Evolutionary conservation across 2,888 invertebrate genomes (phyloP).

Genomic region (Ichneumoninae sp.): DNA sequence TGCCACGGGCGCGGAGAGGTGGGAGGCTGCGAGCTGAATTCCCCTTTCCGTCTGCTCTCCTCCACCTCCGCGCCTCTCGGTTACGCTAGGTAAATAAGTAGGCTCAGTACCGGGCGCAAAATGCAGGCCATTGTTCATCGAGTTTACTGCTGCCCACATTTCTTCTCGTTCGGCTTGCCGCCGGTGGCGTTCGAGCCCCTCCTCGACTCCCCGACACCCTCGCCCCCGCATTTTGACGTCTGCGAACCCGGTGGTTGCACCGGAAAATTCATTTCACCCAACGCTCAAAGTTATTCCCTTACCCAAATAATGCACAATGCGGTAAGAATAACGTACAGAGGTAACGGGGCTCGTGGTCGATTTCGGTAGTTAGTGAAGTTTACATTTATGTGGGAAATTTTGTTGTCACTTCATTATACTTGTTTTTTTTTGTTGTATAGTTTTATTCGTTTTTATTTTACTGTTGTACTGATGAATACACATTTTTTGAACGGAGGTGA

Average conservation of each 20-base stretch:
- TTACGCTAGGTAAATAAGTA: conserved; percentile 30
- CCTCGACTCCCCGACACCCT: conserved; percentile 23
- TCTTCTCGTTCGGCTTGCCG: conserved; percentile 61
- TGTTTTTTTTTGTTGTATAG: not conserved
- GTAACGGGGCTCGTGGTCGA: not conserved
- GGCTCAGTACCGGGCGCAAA: conserved; percentile 67
- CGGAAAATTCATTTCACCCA: conserved; percentile 51
- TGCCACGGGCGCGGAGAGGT: conserved; percentile 26
- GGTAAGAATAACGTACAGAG: not conserved
- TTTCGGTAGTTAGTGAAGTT: not conserved
- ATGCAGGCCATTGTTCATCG: conserved; percentile 72
- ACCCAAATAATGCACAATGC: conserved; percentile 13
- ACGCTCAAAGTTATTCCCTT: conserved; percentile 39
- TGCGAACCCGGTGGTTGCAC: conserved; percentile 1
- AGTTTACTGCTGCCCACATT: conserved; percentile 71
- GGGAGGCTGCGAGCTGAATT: conserved; percentile 41
- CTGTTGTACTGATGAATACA: too few relatives aligned
- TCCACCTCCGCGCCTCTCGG: conserved; percentile 25
- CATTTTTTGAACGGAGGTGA: too few relatives aligned
- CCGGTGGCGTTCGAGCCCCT: conserved; percentile 19
- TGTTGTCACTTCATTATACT: not conserved
- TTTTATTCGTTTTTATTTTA: not conserved
- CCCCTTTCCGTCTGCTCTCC: conserved; percentile 52
- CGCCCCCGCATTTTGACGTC: conserved; percentile 10
- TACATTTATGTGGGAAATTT: not conserved